These are phyloP conservation scores for Augochlora pura DNA, from an alignment of 1,140 invertebrate genomes.

Conservation along the genomic window DNA sequence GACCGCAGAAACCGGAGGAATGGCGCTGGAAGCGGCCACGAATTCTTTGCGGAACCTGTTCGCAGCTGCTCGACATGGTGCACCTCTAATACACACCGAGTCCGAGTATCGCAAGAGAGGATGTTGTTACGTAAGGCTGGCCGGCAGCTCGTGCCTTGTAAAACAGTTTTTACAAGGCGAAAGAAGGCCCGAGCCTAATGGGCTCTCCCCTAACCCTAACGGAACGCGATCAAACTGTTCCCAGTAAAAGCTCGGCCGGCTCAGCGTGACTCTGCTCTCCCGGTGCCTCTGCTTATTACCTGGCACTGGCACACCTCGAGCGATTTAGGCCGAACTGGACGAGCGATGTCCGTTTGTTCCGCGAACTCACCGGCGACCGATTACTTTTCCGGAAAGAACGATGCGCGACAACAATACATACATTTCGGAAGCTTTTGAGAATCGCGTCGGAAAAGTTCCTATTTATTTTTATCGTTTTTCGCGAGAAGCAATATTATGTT, in stretches of 20 bases:
- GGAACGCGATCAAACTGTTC: constrained; percentile 16
- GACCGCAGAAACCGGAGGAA: constrained; percentile 36
- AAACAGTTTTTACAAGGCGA: constrained; percentile 65
- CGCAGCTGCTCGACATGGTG: constrained; percentile 24
- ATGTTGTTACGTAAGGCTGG: constrained; percentile 70
- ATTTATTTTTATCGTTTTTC: too few species aligned
- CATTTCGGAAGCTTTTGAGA: too few species aligned
- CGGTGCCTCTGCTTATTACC: constrained; percentile 20
- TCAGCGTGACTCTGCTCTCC: constrained; percentile 1
- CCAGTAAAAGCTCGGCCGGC: constrained; percentile 4
- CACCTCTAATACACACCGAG: constrained; percentile 42
- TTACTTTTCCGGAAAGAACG: background rate
- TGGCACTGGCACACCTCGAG: background rate
- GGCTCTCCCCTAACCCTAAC: constrained; percentile 43
- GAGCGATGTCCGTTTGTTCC: background rate
- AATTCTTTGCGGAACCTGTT: constrained; percentile 48
- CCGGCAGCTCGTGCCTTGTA: constrained; percentile 61
- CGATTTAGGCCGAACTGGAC: too few species aligned
- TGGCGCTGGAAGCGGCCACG: constrained; percentile 4
- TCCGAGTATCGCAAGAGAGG: constrained; percentile 70
- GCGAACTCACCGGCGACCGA: too few species aligned
- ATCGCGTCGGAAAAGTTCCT: too few species aligned
- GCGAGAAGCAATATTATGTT: too few species aligned
- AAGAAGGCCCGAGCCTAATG: constrained; percentile 57
- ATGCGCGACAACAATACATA: too few species aligned